Base-by-base conservation (phyloP, 2,797 vertebrate species). In the Acomys russatus region DNA sequence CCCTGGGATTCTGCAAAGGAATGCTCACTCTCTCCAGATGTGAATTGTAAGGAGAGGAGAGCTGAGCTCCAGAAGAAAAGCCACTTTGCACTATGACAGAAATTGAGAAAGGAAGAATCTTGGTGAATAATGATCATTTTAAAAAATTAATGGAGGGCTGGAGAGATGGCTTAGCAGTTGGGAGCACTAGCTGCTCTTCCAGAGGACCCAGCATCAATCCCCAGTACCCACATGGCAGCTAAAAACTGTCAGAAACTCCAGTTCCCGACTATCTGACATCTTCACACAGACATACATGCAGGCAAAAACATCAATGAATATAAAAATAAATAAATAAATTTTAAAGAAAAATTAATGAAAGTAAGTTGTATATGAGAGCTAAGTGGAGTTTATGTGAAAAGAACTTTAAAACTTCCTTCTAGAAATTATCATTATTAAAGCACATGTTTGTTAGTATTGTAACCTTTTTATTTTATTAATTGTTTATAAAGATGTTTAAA, bases 81-180 rank as follows among this genome's bases (percentile, higher is more conserved):
- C 33, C 15, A 91, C 0, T 38, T 54, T 14, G 7, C 11, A 23
- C 25, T 59, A 64, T 51, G 8, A 66, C 74, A 70, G 88, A 79
- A 73, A 28, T 18, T 88, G 63, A 76, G 7, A 70, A 5, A 44
- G 78, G 17, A 33, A 94, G 87, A 91, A 91, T 49, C 33, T 44
- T 85, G 35, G 74, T 15, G 77, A 77, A 92, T 63, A 92, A 78
- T 38, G 64, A 10, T 93, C 88, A 85, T 35, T 35, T 70, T 91
- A 70, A 25, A 94, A 84, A n/a, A 61, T 78, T 33, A 71, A 88
- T 64, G 4, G 63, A 92, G 71, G 35, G 4, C 71, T 38, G 20
- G 35, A 73, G 71, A 73, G 20, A 22, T 25, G 71, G 22, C 35
- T 74, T 4, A 38, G 35, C 35, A 71, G 7, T 4, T 9, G 8